Evolutionary conservation across 2,888 invertebrate species (phyloP).

Genomic region (Caenorhabditis drosophilae): DNA sequence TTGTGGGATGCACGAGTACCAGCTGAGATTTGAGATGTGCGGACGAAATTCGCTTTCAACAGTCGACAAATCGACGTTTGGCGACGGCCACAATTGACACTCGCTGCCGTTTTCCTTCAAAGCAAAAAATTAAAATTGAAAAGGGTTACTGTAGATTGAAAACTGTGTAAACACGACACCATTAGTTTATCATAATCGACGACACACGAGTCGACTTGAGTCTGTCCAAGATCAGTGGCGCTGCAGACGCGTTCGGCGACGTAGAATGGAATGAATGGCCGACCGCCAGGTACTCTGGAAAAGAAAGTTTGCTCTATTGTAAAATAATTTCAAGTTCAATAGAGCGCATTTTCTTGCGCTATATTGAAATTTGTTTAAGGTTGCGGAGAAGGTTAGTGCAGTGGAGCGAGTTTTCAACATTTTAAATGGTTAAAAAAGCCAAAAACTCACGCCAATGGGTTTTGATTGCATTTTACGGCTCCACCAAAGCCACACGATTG

Average conservation of each 20-base stretch:
- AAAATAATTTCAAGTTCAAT: not conserved
- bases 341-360: not conserved
- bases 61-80: conserved; percentile 55
- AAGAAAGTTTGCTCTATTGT: not conserved
- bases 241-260: conserved; percentile 67
- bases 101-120: conserved; percentile 61
- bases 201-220: conserved; percentile 61
- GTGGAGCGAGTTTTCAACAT: no score
- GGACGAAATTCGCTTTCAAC: conserved; percentile 62
- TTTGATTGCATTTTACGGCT: conserved; percentile 60
- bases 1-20: conserved; percentile 65
- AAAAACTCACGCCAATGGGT: conserved; percentile 61
- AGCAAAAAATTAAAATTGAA: not conserved
- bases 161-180: conserved; percentile 14
- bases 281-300: conserved; percentile 61
- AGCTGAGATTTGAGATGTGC: conserved; percentile 57
- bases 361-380: no score
- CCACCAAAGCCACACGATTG: conserved; percentile 68
- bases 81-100: conserved; percentile 64
- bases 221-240: conserved; percentile 57
- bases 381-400: no score
- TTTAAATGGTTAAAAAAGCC: not conserved
- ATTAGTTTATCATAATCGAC: conserved; percentile 61
- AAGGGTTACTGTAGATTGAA: no score
- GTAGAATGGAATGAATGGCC: conserved; percentile 65